Evolutionary conservation across 2,797 vertebrate genomes (phyloP), one percentile per base, ranked within the genome.

Genomic region (Clarias platycephalus): DNA sequence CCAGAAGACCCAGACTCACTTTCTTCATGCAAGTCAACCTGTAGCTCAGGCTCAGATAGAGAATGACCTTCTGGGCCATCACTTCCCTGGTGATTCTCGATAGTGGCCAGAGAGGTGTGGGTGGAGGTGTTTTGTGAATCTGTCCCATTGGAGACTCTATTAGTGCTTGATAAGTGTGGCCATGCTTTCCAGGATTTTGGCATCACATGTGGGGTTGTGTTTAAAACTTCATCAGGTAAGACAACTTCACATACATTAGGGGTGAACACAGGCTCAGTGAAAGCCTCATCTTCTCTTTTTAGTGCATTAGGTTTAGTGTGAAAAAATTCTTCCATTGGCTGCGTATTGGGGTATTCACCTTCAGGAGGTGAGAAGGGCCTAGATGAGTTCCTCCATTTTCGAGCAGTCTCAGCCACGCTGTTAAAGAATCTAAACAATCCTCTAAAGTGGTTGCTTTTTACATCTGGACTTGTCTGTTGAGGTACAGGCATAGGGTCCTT

Each of bases 401-500:
- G 92, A 31, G 96, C 97, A 0, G 94, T 95, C 88, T 95, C 95
- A 0, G 96, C 96, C 89, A 98, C 82, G 0, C 91, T 96, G 91
- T 89, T 97, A n/a, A 99, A 95, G 92, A 98, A 97, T 86, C 93
- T 95, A 83, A 96, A 93, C 0, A 97, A 90, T 0, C 96, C 95
- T 5, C 95, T 94, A 81, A 97, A 96, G 91, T 96, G 95, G 31
- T 93, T 83, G 28, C 88, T 90, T 92, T 96, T 98, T 60, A 90
- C 87, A 22, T 94, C 91, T 0, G 92, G 40, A 3, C 89, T 93
- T 63, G 94, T 89, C 20, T 91, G 92, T 78, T 87, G 91, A 16
- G 91, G 83, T 3, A 91, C 91, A 57, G 94, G 90, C 58, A 93
- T 91, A 87, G 89, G 89, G 79, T 95, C 93, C 93, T 94, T 90